A percentile compares a stretch with the other conserved stretches of the same genome.
phyloP scores from a whole-genome alignment of 2,888 invertebrate genomes.

The Tipula vernalis region DNA sequence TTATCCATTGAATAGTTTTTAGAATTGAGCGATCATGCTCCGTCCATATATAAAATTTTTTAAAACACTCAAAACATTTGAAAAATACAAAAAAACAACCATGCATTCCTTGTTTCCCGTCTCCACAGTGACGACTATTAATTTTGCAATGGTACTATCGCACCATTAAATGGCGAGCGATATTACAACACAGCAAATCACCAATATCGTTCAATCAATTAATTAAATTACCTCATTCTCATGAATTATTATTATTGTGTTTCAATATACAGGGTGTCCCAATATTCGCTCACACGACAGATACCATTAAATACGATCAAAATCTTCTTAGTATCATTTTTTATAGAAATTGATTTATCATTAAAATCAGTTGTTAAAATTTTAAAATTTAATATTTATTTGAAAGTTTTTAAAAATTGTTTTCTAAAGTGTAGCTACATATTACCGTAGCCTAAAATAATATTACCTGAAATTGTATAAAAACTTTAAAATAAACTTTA shows the following conservation, averaged over 20 bases:
- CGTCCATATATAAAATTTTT: neutral
- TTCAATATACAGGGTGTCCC: neutral
- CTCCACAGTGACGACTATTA: neutral
- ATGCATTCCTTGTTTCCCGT: neutral
- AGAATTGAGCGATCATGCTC: neutral
- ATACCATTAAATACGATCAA: no score
- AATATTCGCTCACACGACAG: no score
- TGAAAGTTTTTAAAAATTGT: no score
- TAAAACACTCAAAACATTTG: neutral
- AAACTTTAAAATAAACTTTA: no score
- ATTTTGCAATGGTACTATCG: neutral
- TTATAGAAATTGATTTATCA: no score
- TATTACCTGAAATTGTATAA: no score
- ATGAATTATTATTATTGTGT: neutral
- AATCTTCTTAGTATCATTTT: no score
- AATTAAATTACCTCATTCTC: neutral
- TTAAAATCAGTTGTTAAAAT: no score
- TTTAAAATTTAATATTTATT: no score
- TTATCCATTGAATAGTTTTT: neutral
- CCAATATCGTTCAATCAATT: neutral
- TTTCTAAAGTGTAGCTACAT: no score
- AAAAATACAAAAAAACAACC: neutral
- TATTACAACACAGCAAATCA: neutral
- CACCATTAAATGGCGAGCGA: neutral
- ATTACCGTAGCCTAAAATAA: no score